Evolutionary conservation across 2,888 invertebrate genomes (phyloP).

Genomic region (Ceratothoa steindachneri): DNA sequence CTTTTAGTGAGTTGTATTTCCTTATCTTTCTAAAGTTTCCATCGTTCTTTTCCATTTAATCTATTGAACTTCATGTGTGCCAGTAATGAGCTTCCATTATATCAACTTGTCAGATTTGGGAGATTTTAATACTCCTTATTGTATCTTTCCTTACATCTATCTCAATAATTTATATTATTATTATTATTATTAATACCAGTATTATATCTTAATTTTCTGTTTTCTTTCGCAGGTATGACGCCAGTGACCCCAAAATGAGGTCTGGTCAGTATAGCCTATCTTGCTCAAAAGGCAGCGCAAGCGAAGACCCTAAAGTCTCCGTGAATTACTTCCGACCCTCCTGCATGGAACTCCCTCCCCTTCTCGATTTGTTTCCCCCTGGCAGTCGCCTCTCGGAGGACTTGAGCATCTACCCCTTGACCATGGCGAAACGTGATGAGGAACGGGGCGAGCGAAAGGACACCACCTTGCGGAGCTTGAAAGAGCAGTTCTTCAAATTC

Average conservation of each 20-base stretch:
- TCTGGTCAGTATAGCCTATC: constrained; percentile 36
- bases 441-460: background rate
- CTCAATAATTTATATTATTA: background rate
- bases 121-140: background rate
- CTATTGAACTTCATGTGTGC: too few relatives aligned
- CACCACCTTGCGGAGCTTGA: background rate
- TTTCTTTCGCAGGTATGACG: background rate
- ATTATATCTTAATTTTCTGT: background rate
- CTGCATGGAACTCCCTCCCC: constrained; percentile 15
- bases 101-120: too few relatives aligned
- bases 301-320: background rate
- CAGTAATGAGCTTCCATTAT: too few relatives aligned
- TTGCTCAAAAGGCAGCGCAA: constrained; percentile 15
- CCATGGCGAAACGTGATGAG: background rate
- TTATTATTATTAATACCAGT: background rate
- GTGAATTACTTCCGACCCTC: constrained; percentile 24
- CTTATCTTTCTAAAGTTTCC: too few relatives aligned
- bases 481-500: background rate
- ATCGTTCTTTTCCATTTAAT: too few relatives aligned
- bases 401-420: background rate
- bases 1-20: too few relatives aligned
- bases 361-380: background rate
- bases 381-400: background rate
- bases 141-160: background rate
- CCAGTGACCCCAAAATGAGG: constrained; percentile 15